Evolutionary conservation across 2,888 invertebrate species (phyloP).

Genomic region (Caenorhabditis afra): DNA sequence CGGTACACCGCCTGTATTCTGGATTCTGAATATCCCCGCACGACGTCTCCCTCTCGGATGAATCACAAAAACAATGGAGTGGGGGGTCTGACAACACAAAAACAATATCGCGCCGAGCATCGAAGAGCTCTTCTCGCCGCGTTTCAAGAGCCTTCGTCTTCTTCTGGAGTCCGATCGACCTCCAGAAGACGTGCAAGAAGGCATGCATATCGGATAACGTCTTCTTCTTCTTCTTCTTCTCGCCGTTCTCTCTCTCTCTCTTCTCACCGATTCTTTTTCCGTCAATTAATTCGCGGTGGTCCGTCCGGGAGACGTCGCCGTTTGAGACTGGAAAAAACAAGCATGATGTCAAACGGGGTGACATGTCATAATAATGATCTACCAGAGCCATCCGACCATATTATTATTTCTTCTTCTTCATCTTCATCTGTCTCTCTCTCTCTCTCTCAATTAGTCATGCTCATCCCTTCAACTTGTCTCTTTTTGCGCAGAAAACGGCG

Average conservation of each 20-base stretch:
- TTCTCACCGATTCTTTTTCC: not conserved
- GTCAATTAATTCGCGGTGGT: constrained; percentile 25
- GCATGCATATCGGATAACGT: constrained; percentile 46
- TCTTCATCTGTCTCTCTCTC: not conserved
- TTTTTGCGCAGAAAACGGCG: too few relatives aligned
- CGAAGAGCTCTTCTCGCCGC: constrained; percentile 5
- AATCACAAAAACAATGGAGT: not conserved
- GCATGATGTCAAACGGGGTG: constrained; percentile 17
- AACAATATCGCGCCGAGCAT: not conserved
- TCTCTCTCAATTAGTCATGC: constrained; percentile 11
- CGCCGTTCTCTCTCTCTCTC: not conserved
- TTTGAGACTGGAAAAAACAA: constrained; percentile 24
- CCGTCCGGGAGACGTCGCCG: not conserved
- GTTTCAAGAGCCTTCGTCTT: not conserved
- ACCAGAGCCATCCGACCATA: not conserved
- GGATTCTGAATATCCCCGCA: not conserved
- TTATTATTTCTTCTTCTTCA: not conserved
- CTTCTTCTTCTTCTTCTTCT: constrained; percentile 11
- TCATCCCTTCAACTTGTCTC: constrained; percentile 12
- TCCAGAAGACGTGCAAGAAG: constrained; percentile 22
- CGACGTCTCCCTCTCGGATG: not conserved
- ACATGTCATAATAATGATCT: constrained; percentile 27
- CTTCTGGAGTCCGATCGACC: constrained; percentile 9
- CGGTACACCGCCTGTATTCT: not conserved
- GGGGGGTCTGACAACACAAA: not conserved